Percentiles rank a stretch among this genome's conserved stretches.
These are phyloP conservation scores for Danio choprae DNA, from an alignment of 2,797 vertebrate genomes.

Conservation along the genomic window DNA sequence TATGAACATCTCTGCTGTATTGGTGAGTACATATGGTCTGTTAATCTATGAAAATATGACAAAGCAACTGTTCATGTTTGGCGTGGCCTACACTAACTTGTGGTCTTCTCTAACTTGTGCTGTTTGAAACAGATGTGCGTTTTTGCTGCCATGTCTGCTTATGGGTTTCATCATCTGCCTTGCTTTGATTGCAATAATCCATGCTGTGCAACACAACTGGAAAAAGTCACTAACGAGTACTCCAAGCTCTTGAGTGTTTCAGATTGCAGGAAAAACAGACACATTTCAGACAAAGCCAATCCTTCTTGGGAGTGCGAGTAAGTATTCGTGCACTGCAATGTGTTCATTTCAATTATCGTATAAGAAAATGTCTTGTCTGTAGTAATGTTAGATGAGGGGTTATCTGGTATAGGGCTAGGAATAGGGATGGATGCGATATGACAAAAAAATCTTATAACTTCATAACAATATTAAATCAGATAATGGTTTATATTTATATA, in stretches of 20 bases:
- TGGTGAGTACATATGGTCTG: conserved; percentile 39
- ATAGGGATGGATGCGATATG: no score
- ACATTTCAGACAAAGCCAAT: background rate
- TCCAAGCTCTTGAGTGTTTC: rapidly evolving
- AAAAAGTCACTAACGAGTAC: rapidly evolving
- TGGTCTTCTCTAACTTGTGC: background rate
- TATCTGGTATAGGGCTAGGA: background rate
- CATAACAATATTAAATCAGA: no score
- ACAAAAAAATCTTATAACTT: no score
- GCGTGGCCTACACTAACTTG: background rate
- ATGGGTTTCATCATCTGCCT: background rate
- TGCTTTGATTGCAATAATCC: background rate
- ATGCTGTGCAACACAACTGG: rapidly evolving
- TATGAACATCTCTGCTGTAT: conserved; percentile 21
- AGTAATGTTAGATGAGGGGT: background rate
- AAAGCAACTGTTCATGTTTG: background rate
- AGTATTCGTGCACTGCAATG: background rate
- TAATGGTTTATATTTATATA: no score
- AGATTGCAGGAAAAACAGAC: rapidly evolving
- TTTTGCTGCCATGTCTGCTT: background rate
- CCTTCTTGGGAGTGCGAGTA: background rate
- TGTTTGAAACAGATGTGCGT: conserved; percentile 10
- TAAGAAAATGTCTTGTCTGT: background rate
- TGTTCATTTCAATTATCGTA: no score
- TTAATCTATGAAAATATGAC: no score